Base-by-base conservation (phyloP, 2,888 invertebrate species). In the Tenthredo scrophulariae region DNA sequence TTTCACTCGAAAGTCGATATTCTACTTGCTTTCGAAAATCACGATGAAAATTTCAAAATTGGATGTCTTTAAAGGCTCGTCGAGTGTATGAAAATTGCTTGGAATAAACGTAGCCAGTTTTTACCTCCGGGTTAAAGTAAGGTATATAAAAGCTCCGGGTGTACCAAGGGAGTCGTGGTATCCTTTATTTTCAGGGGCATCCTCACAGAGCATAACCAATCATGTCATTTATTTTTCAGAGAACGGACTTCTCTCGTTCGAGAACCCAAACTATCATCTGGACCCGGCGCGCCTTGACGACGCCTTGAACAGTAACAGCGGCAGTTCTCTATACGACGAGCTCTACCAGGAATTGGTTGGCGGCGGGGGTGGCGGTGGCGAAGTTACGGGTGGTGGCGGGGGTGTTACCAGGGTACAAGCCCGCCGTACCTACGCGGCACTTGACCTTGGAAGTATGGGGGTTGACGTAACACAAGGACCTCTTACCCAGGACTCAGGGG, bases 221-320 rank as follows among this genome's bases (percentile, higher is more conserved):
- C 29, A 37, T 37, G 58, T 62, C n/a, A 80, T 83, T 29, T 67
- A 83, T 84, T 85, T 85, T 65, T 84, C 96, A 98, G 98, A 98
- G 95, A 97, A 97, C 95, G 98, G 98, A 93, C 96, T 97, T 88
- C 95, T 97, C 92, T 98, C 98, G 91, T 98, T 98, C 94, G 97
- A 98, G 94, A 98, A 98, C 93, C 98, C 98, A 40, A 98, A 98
- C 94, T 98, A 98, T 94, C 97, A 97, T 92, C 94, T 97, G 94
- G 96, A 96, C 92, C 96, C 97, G 86, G 95, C 96, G 74, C 95
- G 96, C 9, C 94, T 97, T 91, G 97, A 97, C 94, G 97, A 97
- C 90, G 97, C 96, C 82, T 95, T 96, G 90, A 96, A 96, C 92
- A 96, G 95, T 89, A 96, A 96, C 93, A 95, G 94, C 88, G 94